Evolutionary conservation across 1,140 invertebrate genomes (phyloP), one percentile per base, ranked within the genome.

Genomic region (Chironomus striatipennis): DNA sequence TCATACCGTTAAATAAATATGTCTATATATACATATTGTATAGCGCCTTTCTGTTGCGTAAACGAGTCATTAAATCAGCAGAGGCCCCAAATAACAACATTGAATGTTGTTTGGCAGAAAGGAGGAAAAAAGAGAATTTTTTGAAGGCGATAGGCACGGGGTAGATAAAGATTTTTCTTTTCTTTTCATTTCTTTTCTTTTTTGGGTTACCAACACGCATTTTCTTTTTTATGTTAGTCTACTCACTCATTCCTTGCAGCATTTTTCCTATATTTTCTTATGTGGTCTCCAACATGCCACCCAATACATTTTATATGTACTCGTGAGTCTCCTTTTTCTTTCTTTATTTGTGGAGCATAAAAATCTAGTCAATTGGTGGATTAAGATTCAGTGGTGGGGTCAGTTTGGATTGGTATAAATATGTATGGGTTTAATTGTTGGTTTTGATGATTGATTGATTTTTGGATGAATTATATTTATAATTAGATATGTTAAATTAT

Each of bases 11-110:
- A 34, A 34, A 34, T 34, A 34, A 34, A 34, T 34, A 34, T 34
- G 24, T 34, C 24, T 34, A 47, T 47, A 47, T 10, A 15, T 15
- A 47, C 43, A 47, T 10, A 15, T 8, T 47, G 43, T 47, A 47
- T 47, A 47, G 43, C 15, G 43, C 8, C 43, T 47, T 47, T 47
- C 15, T 47, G 43, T 15, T 47, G 8, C 43, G 43, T 47, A 47
- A 47, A 47, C 43, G 43, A 47, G 43, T 47, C 43, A 47, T 47
- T 57, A 57, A 57, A 57, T 57, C 47, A 15, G 47, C n/a, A 57
- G 12, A 15, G 12, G 12, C 47, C 12, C 15, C 47, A 57, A 57
- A 10, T 57, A 34, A 34, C 24, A 34, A 34, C 24, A 34, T 34
- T 34, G 24, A 34, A 34, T 34, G 24, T 34, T 34, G 24, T 47